Evolutionary conservation across 2,113 vertebrate genomes (phyloP), one percentile per base, ranked within the genome.

Genomic region (Condylura cristata): DNA sequence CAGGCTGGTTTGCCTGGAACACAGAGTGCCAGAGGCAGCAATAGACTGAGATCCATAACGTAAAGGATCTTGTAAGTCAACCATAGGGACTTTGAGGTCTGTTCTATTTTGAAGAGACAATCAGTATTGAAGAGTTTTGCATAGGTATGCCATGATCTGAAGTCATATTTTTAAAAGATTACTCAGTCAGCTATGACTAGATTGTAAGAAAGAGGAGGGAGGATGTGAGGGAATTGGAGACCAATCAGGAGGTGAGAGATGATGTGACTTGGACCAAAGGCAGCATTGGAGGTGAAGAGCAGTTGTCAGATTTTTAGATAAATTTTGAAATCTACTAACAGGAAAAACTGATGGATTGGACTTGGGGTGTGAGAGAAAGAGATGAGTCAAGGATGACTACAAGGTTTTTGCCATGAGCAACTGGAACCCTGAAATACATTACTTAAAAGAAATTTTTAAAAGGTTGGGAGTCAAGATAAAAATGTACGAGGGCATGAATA

Each of bases 401-500:
- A 65, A 61, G 17, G 22, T 44, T 91, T 90, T 28, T 12, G 58
- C 56, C 20, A 4, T 91, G 88, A 87, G 11, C 58, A 86, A 58
- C 60, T 68, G 39, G 39, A 60, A 86, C 51, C 39, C 12, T 66
- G 30, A 86, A 60, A 90, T 65, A 46, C 22, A 65, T 41, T 72
- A 68, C 51, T 72, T 82, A 13, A 83, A 90, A 86, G 74, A 86
- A 86, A 86, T 48, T 12, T 75, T 32, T 51, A 91, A 68, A 22
- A 74, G 39, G 28, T 34, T 86, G 58, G 66, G 28, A 91, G 11
- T 48, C 76, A 80, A 34, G 58, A 22, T 74, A 76, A 39, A 32
- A 66, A 66, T 86, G 37, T 66, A 72, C 58, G 74, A 91, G n/a
- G 26, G 39, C n/a, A 51, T 37, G 13, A 86, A 41, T 66, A 24